Evolutionary conservation across 2,113 vertebrate species (phyloP), one percentile per base, ranked within the genome.

Genomic region (Petaurus breviceps): DNA sequence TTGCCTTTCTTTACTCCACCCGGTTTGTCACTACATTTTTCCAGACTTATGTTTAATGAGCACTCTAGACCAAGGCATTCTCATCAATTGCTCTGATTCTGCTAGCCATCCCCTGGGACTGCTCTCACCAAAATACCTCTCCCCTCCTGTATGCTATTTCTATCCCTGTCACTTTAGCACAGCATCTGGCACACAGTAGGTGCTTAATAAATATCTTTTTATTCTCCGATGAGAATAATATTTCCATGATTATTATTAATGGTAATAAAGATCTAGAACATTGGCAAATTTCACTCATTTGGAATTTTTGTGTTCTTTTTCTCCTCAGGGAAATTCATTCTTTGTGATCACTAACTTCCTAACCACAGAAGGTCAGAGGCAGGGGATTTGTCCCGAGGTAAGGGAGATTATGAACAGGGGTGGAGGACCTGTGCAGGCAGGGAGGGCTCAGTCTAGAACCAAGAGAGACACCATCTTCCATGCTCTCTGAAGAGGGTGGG

Each of bases 291-390:
- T 50, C 28, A 84, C 9, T n/a, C n/a, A 46, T 90, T 90, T 92
- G 28, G 23, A n/a, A 43, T 55, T 46, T 90, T 11, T 3, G 23
- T 92, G 51, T n/a, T 6, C 77, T 91, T 61, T 89, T 55, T 92
- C 91, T 95, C 97, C 3, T 0, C 95, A 98, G 98, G 97, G 96
- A 2, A 98, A 98, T 54, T 98, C 98, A 3, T 98, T 98, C 93
- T 98, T 98, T 24, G 96, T 98, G 93, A 98, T 98, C 96, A 98
- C 98, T 16, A 98, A 98, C 93, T 98, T 96, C 61, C 94, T 97
- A 90, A 96, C 95, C 95, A 97, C 96, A 0, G 93, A 98, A 94
- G 95, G 91, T 47, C 98, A 98, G 90, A 37, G 46, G 68, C 96
- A 91, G 92, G 51, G 51, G n/a, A 3, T 61, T 3, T 98, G 98